Evolutionary conservation across 2,888 invertebrate genomes (phyloP).

Genomic region (Elaeidobius kamerunicus): DNA sequence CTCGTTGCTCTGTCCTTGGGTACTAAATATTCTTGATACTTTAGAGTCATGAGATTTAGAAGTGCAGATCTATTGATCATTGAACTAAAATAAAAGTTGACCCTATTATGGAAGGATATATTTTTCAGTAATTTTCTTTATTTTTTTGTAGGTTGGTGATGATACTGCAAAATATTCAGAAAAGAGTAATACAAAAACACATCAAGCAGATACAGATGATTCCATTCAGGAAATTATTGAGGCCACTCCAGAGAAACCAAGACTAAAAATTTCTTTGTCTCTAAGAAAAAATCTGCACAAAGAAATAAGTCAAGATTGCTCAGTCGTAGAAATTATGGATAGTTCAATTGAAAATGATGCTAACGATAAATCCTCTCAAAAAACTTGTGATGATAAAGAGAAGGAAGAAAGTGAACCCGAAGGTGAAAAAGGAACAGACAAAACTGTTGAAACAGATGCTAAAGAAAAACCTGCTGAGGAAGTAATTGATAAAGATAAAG

Average conservation of each 20-base stretch:
- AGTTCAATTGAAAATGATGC: background rate
- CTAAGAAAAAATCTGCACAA: background rate
- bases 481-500: background rate
- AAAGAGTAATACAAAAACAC: no score
- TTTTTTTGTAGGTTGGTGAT: no score
- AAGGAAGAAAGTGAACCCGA: conserved; percentile 7
- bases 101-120: no score
- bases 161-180: no score
- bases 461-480: background rate
- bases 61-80: no score
- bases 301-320: background rate
- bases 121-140: no score
- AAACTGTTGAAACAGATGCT: background rate
- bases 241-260: conserved; percentile 6
- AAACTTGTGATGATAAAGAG: background rate
- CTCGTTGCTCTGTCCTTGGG: no score
- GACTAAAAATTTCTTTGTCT: background rate
- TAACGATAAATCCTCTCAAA: background rate
- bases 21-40: no score
- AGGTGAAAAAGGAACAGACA: background rate
- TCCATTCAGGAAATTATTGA: conserved; percentile 5
- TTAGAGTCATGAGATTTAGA: no score
- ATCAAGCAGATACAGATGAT: background rate
- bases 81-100: no score
- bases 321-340: background rate